A percentile compares a stretch with the other conserved stretches of the same genome.
These are phyloP conservation scores for Capromys pilorides DNA, from an alignment of 2,797 vertebrate genomes.

Conservation along the genomic window DNA sequence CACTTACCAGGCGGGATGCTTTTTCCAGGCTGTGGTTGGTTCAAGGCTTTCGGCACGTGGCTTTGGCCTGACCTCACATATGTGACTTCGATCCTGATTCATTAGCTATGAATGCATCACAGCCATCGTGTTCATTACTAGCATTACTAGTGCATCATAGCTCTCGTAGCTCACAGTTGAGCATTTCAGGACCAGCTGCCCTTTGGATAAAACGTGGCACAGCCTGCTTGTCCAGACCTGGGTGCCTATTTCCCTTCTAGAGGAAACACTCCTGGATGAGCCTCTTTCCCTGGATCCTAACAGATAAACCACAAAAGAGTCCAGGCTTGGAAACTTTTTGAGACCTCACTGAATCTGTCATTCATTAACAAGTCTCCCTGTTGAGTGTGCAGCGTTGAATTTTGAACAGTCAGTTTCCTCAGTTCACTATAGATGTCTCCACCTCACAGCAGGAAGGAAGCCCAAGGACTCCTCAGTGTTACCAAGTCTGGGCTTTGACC, in stretches of 20 bases:
- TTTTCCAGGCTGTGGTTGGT: too few species aligned
- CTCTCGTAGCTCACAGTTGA: accelerated
- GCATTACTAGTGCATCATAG: neutral
- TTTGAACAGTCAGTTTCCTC: neutral
- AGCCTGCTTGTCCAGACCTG: neutral
- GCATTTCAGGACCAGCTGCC: neutral
- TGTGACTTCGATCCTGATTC: too few species aligned
- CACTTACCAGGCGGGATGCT: too few species aligned
- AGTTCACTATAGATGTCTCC: neutral
- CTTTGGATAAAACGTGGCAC: neutral
- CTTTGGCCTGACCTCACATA: too few species aligned
- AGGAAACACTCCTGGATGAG: too few species aligned
- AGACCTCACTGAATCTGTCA: neutral
- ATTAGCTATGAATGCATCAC: neutral
- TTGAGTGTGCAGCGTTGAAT: neutral
- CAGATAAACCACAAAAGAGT: neutral
- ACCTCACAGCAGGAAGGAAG: too few species aligned
- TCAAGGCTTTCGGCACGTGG: too few species aligned
- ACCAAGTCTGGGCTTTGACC: too few species aligned
- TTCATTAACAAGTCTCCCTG: too few species aligned
- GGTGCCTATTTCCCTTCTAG: neutral
- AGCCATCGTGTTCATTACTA: too few species aligned
- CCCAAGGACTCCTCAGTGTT: neutral
- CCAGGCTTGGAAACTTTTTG: neutral
- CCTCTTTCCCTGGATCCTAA: accelerated